Evolutionary conservation across 2,888 invertebrate species (phyloP).

Genomic region (Subacronicta megacephala): DNA sequence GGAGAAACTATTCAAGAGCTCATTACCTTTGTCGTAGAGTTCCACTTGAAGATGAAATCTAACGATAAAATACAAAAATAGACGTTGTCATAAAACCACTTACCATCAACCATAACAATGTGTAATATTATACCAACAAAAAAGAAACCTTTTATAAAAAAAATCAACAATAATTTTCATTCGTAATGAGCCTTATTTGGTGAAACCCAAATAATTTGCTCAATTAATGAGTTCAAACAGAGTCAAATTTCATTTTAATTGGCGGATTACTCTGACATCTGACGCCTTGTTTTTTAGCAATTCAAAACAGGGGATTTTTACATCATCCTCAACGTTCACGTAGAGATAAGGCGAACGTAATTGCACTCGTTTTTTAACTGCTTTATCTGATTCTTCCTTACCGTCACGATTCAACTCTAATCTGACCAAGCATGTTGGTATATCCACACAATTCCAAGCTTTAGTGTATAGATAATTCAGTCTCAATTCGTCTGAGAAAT

Average conservation of each 20-base stretch:
- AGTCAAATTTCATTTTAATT: constrained; percentile 80
- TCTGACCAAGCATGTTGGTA: constrained; percentile 68
- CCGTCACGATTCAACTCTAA: constrained; percentile 62
- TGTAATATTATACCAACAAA: constrained; percentile 6
- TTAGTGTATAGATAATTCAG: constrained; percentile 33
- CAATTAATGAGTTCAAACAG: constrained; percentile 64
- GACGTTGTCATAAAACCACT: constrained; percentile 3
- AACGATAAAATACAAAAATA: too few species aligned
- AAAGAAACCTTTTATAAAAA: constrained; percentile 11
- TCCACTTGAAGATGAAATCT: too few species aligned
- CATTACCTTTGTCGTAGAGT: too few species aligned
- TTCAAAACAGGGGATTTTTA: constrained; percentile 68
- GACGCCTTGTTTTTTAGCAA: constrained; percentile 75
- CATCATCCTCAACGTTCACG: constrained; percentile 69
- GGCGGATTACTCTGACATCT: constrained; percentile 78
- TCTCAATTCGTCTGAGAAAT: constrained; percentile 41
- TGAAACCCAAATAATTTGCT: constrained; percentile 44
- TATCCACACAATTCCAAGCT: constrained; percentile 52
- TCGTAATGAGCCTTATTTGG: constrained; percentile 43
- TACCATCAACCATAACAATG: constrained; percentile 17
- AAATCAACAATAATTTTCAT: constrained; percentile 22
- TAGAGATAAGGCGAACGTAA: constrained; percentile 82
- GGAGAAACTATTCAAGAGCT: too few species aligned
- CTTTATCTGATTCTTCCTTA: constrained; percentile 83
- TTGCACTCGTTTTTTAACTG: constrained; percentile 87